A percentile compares a stretch with the other conserved stretches of the same genome.
phyloP scores from a whole-genome alignment of 2,113 vertebrate species.

The Vidua chalybeata region DNA sequence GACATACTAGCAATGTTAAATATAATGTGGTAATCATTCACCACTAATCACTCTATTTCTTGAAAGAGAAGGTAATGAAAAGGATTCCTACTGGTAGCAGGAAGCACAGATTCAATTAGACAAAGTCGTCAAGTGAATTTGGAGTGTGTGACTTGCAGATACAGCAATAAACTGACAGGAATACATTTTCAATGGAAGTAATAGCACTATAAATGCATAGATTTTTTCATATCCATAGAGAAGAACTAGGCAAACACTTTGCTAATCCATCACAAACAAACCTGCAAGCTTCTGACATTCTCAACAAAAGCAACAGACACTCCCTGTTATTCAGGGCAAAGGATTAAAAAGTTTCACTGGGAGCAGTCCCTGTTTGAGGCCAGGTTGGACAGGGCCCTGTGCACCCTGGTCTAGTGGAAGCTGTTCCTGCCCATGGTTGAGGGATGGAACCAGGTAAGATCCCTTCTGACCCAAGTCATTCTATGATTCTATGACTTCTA shows the following conservation, averaged over 20 bases:
- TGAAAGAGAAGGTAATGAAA: not conserved
- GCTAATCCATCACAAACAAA: not conserved
- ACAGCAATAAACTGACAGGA: not conserved
- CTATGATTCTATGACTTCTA: not conserved
- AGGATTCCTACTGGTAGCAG: not conserved
- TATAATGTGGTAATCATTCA: not conserved
- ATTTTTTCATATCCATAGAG: not conserved
- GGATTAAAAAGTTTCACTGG: not conserved
- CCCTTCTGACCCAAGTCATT: not conserved
- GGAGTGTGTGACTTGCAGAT: not conserved
- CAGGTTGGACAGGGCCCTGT: not conserved
- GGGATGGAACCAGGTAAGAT: not conserved
- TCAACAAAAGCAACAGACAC: not conserved
- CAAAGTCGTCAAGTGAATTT: not conserved
- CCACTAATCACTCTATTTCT: not conserved
- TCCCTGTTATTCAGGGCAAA: not conserved
- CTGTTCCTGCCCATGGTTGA: not conserved
- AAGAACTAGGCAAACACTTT: not conserved
- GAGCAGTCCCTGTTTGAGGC: not conserved
- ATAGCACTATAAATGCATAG: not conserved
- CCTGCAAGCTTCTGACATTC: not conserved
- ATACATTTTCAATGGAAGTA: not conserved
- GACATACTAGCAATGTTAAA: not conserved
- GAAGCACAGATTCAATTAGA: not conserved
- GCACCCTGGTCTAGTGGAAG: not conserved